These are phyloP conservation scores for Synergus japonicus DNA, from an alignment of 2,888 invertebrate species.

Conservation along the genomic window DNA sequence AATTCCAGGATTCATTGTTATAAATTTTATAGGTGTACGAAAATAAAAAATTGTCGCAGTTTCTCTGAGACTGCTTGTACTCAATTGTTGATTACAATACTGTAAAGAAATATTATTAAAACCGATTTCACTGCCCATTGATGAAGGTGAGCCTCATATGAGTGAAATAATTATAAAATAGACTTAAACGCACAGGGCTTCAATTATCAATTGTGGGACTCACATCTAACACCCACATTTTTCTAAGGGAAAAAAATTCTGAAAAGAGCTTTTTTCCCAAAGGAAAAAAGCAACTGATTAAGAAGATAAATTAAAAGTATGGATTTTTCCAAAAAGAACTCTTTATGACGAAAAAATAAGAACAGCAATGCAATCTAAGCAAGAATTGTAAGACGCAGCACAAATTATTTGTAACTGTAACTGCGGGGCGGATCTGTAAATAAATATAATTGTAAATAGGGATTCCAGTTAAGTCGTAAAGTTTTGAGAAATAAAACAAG, in stretches of 20 bases:
- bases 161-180: not conserved
- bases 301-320: not conserved
- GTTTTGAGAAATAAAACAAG: not conserved
- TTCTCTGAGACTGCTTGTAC: not conserved
- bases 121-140: conserved; percentile 31
- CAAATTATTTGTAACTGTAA: conserved; percentile 6
- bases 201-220: conserved; percentile 9
- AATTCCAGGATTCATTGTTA: not conserved
- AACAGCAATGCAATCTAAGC: not conserved
- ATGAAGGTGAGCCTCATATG: not conserved
- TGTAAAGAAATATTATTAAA: not conserved
- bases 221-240: not conserved
- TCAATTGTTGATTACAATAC: not conserved
- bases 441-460: conserved; percentile 12
- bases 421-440: not conserved
- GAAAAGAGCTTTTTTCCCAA: not conserved
- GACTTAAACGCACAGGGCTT: conserved; percentile 29
- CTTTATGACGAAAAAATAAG: not conserved
- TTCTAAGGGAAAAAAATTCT: not conserved
- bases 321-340: not conserved
- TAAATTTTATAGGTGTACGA: conserved; percentile 2
- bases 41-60: conserved; percentile 13
- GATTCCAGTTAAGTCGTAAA: not conserved
- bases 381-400: conserved; percentile 2
- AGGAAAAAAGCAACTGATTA: not conserved